Percentiles rank a stretch among this genome's conserved stretches.
phyloP scores from a whole-genome alignment of 2,797 vertebrate genomes.

The Coregonus ussuriensis region DNA sequence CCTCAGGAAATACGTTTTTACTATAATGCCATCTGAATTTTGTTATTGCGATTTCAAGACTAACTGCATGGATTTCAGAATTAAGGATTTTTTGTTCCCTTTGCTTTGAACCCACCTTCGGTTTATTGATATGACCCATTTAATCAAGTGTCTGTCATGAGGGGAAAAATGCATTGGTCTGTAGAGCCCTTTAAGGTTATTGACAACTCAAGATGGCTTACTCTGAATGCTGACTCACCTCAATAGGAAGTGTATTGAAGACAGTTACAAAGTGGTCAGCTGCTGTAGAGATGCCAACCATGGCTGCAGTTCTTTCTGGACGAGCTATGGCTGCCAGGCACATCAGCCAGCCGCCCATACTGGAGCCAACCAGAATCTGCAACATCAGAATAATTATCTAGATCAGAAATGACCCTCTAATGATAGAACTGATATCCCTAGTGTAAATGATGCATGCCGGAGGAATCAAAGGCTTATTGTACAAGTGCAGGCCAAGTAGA shows the following conservation, averaged over 20 bases:
- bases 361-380: slow-evolving; percentile 93
- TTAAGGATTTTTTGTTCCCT: too few species aligned
- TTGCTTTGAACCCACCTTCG: too few species aligned
- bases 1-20: not conserved
- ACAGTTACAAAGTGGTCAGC: slow-evolving; percentile 85
- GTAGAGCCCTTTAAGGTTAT: not conserved
- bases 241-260: slow-evolving; percentile 86
- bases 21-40: not conserved
- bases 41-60: not conserved
- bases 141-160: too few species aligned
- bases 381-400: slow-evolving; percentile 27
- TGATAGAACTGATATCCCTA: not conserved
- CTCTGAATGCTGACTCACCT: slow-evolving; percentile 72
- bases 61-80: too few species aligned
- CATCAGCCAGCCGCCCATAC: slow-evolving; percentile 97
- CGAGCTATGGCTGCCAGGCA: slow-evolving; percentile 90
- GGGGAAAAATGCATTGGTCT: too few species aligned
- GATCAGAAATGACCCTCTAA: not conserved
- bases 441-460: not conserved
- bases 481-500: not conserved
- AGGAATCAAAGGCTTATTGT: not conserved
- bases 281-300: slow-evolving; percentile 89
- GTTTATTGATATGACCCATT: too few species aligned
- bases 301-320: slow-evolving; percentile 86
- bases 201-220: not conserved